Evolutionary conservation across 1,140 invertebrate species (phyloP), one percentile per base, ranked within the genome.

Genomic region (Tetranychus urticae): DNA sequence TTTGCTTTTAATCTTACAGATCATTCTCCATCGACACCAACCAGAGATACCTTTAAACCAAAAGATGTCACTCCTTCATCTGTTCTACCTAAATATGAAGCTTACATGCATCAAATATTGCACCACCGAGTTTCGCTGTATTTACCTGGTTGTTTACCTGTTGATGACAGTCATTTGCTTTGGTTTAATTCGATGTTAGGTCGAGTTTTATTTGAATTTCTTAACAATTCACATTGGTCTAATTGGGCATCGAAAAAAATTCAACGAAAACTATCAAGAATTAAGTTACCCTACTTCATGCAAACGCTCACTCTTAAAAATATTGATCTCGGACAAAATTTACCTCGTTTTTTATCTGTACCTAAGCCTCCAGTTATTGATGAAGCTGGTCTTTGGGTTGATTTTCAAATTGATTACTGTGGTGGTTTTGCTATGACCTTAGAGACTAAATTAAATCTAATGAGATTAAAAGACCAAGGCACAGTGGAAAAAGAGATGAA

Each of bases 401-500:
- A 97, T 74, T 75, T 94, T 13, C 85, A 93, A 69, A 73, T 97
- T 50, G 81, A 80, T 10, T 97, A 97, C 73, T 81, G 85, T 66
- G 93, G 93, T 42, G 80, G 81, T 57, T 80, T 88, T 37, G 79
- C 82, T 60, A 84, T 97, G 76, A 89, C 85, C 1, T 79, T 97
- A n/a, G 86, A 90, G 68, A 97, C 92, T 0, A 90, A 93, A 71
- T 73, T 97, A 36, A 96, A 97, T 75, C 75, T 97, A 46, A 81
- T 96, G 80, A 91, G 88, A 69, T 75, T 96, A 8, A 77, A 76
- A 59, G 69, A 71, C 48, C 62, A 57, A 39, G 48, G 37, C 14
- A 45, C 46, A 37, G n/a, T 36, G 7, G 52, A 50, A 45, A 60
- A 47, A 31, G 54, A 56, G 10, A 8, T 46, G 31, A 58, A 54